A percentile compares a stretch with the other conserved stretches of the same genome.
Evolutionary conservation across 2,888 invertebrate species (phyloP).

Genomic region (Melanophora roralis): DNA sequence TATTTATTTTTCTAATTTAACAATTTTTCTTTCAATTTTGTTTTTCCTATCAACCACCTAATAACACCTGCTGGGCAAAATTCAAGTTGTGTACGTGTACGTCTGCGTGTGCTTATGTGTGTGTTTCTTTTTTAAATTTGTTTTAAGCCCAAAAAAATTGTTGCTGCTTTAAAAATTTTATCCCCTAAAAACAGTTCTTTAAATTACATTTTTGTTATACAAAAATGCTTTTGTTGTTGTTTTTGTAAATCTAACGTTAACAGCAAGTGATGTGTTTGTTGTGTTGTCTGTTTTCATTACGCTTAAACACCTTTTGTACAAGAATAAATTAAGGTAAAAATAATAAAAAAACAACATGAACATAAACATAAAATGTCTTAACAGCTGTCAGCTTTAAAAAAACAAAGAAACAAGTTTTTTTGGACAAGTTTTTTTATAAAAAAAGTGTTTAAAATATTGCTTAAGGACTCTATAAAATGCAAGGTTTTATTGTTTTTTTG

Average conservation of each 20-base stretch:
- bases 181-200: not conserved
- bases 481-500: no score
- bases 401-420: not conserved
- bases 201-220: not conserved
- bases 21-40: not conserved
- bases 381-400: not conserved
- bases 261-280: not conserved
- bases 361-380: not conserved
- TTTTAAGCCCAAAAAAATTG: not conserved
- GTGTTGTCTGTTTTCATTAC: constrained; percentile 24
- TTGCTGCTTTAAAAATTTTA: not conserved
- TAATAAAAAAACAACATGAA: not conserved
- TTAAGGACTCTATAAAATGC: no score
- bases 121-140: not conserved
- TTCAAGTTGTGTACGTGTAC: not conserved
- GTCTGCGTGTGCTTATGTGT: no score
- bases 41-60: not conserved
- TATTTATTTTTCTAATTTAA: constrained; percentile 8
- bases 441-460: no score
- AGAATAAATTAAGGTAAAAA: not conserved
- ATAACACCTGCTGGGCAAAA: constrained; percentile 34
- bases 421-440: not conserved
- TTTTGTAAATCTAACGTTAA: not conserved
- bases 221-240: not conserved
- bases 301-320: constrained; percentile 10